Conservation (phyloP, 2,113 vertebrate genomes). For the Peromyscus polionotus region DNA sequence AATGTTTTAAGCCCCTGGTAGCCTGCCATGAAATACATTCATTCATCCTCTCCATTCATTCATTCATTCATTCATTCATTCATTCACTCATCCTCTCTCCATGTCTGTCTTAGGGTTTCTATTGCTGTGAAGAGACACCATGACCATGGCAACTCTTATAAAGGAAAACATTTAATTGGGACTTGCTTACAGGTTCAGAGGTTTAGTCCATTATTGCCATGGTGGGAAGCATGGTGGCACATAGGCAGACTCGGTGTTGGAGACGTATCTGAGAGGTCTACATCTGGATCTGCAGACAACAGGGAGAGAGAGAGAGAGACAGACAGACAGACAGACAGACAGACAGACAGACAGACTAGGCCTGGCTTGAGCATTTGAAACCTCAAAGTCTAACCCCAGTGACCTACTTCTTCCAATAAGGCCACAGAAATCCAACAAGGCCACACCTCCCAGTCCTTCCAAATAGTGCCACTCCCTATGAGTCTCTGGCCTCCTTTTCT, state of each 20-base stretch:
- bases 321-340: background rate
- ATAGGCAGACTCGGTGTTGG: background rate
- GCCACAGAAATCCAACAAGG: background rate
- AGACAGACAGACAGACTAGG: background rate
- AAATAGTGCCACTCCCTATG: background rate
- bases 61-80: background rate
- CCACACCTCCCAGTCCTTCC: background rate
- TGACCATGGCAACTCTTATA: background rate
- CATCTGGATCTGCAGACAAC: background rate
- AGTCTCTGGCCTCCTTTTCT: background rate
- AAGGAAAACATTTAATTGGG: background rate
- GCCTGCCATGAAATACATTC: background rate
- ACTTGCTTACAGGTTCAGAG: background rate
- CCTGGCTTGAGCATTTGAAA: background rate
- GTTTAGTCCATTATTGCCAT: background rate
- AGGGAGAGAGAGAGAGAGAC: background rate
- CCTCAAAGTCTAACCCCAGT: background rate
- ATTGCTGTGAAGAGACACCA: background rate
- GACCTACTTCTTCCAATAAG: background rate
- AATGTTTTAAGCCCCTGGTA: background rate
- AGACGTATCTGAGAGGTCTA: background rate
- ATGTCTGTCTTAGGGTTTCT: background rate
- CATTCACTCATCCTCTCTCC: background rate
- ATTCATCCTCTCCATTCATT: background rate
- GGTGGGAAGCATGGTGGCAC: background rate